phyloP scores from a whole-genome alignment of 2,797 vertebrate genomes.

The Rhynchonycteris naso region DNA sequence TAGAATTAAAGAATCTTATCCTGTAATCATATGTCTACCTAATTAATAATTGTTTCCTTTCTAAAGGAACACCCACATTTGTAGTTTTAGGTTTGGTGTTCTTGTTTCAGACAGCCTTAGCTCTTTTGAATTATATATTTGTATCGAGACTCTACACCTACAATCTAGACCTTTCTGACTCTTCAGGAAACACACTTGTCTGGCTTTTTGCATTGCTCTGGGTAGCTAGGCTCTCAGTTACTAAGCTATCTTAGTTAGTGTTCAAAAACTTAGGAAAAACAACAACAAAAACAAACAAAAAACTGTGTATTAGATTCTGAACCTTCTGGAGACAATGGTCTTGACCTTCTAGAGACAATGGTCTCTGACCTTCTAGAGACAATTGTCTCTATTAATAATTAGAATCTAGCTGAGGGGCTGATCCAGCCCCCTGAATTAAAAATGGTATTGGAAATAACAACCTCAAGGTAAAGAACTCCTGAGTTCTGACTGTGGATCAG shows the following conservation, averaged over 20 bases:
- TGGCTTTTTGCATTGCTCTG: background rate
- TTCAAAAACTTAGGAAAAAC: constrained; percentile 35
- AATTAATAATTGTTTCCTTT: background rate
- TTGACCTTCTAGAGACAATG: constrained; percentile 25
- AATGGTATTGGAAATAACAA: constrained; percentile 20
- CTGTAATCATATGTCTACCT: constrained; percentile 24
- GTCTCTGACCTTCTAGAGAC: constrained; percentile 28
- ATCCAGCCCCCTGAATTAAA: constrained; percentile 24
- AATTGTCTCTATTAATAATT: background rate
- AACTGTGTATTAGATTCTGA: background rate
- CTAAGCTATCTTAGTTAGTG: constrained; percentile 18
- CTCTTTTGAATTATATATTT: background rate
- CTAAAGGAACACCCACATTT: background rate
- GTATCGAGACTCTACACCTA: background rate
- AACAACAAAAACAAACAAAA: background rate
- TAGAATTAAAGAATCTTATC: background rate
- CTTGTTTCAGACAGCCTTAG: background rate
- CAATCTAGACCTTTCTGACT: background rate
- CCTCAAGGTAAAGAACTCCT: constrained; percentile 22
- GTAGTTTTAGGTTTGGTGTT: background rate
- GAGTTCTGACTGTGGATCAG: background rate
- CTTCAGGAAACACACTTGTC: background rate
- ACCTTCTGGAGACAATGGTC: constrained; percentile 37
- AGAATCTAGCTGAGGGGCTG: background rate
- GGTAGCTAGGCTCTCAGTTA: background rate